Evolutionary conservation across 2,797 vertebrate genomes (phyloP).

Genomic region (Sebastes alutus): DNA sequence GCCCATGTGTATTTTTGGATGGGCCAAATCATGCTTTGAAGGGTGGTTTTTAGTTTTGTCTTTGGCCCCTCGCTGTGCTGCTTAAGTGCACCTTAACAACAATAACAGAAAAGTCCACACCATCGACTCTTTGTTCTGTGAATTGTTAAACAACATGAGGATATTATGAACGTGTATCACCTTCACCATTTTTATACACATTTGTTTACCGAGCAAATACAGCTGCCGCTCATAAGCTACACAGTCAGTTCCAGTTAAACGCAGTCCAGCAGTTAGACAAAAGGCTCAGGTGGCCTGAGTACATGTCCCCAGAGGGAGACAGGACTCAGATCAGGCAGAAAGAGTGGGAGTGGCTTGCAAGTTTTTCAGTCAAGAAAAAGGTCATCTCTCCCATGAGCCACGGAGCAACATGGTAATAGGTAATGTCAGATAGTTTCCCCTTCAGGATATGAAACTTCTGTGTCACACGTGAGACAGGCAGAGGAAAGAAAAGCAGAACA

Average conservation of each 20-base stretch:
- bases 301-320: slow-evolving; percentile 65
- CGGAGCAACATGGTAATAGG: slow-evolving; percentile 45
- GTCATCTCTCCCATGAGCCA: slow-evolving; percentile 66
- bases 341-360: slow-evolving; percentile 67
- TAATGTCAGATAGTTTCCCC: slow-evolving; percentile 62
- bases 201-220: slow-evolving; percentile 52
- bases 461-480: slow-evolving; percentile 20
- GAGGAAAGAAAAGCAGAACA: background rate
- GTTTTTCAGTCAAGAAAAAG: slow-evolving; percentile 71
- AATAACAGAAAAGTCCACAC: background rate
- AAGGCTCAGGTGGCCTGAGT: slow-evolving; percentile 73
- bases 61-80: background rate
- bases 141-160: background rate
- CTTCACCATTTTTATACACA: slow-evolving; percentile 9
- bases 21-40: background rate
- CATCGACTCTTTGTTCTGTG: slow-evolving; percentile 3
- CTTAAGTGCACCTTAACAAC: background rate
- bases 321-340: slow-evolving; percentile 68
- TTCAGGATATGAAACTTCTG: slow-evolving; percentile 42
- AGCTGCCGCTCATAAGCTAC: slow-evolving; percentile 42
- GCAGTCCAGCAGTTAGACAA: slow-evolving; percentile 51
- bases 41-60: background rate
- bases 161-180: slow-evolving; percentile 3
- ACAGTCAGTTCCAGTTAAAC: slow-evolving; percentile 50
- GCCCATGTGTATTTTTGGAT: slow-evolving; percentile 7